Base-by-base conservation (phyloP, 2,113 vertebrate genomes). In the Butorides virescens region DNA sequence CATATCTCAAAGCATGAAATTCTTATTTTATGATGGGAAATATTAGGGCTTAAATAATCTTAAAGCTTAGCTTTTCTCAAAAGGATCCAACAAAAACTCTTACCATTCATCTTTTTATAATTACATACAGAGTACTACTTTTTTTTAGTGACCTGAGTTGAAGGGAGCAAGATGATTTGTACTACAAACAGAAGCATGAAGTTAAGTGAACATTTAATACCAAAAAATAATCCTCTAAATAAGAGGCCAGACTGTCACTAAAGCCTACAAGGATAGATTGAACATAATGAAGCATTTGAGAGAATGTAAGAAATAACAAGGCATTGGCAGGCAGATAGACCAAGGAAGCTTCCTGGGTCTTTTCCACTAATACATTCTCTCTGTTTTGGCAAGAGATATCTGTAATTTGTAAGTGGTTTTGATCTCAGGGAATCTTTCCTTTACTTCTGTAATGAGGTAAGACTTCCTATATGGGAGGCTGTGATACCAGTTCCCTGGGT, bases 401-500 rank as follows among this genome's bases (percentile, higher is more conserved):
- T 85, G 46, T 81, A 95, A 82, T 87, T 79, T 87, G 12, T 92
- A 53, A 75, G 62, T 46, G 42, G 42, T 53, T 95, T 94, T 90
- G 66, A 82, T 78, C 80, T 96, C 59, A 62, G 55, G 62, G 47
- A 92, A 68, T 93, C 19, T 92, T 92, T 63, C 42, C 18, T 67
- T 61, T 74, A 79, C 87, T 90, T 82, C 74, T 68, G 15, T 58
- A 72, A 21, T 37, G 49, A 92, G 21, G 32, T 42, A 81, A 87
- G 46, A 72, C 7, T 82, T 88, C 53, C 58, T 71, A 0, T 42
- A 27, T 9, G 26, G 74, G 66, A 73, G 26, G 20, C 53, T 53
- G 7, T 36, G 71, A 11, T 47, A 85, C 14, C 15, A 72, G 30
- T 34, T 10, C 62, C 72, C 59, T 36, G 20, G 13, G 34, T 49